These are phyloP conservation scores for Gastrophryne carolinensis DNA, from an alignment of 2,797 vertebrate species.

Conservation along the genomic window DNA sequence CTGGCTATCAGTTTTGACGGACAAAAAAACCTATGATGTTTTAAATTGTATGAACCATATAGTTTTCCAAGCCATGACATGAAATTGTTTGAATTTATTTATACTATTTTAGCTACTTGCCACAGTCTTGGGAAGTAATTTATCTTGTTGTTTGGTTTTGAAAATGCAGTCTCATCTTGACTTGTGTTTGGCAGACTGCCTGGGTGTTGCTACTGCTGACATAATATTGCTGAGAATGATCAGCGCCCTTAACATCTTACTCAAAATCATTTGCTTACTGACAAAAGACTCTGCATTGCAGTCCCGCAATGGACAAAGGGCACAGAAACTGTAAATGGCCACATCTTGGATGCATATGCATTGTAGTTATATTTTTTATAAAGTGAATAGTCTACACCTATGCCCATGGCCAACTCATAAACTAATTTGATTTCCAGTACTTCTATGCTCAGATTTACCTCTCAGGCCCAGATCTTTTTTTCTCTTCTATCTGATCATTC, in stretches of 20 bases:
- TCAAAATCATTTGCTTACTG: constrained; percentile 6
- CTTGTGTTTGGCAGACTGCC: constrained; percentile 6
- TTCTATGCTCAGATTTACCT: too few relatives aligned
- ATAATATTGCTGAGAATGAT: constrained; percentile 25
- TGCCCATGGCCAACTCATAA: too few relatives aligned
- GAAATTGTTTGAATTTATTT: neutral
- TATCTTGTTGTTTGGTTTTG: neutral
- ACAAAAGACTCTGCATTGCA: constrained; percentile 14
- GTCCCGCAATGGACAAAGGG: neutral
- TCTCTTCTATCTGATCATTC: too few relatives aligned
- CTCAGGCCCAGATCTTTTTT: too few relatives aligned
- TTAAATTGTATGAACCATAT: too few relatives aligned
- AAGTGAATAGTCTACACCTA: too few relatives aligned
- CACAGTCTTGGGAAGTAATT: too few relatives aligned
- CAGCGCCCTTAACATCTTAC: constrained; percentile 19
- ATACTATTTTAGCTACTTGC: neutral
- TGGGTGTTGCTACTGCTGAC: neutral
- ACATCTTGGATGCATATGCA: neutral
- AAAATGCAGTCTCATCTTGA: constrained; percentile 1
- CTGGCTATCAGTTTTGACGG: too few relatives aligned
- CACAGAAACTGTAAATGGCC: neutral
- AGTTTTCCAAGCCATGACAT: too few relatives aligned
- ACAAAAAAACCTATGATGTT: too few relatives aligned
- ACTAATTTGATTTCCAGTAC: too few relatives aligned
- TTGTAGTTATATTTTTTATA: neutral